These are phyloP conservation scores for Acyrthosiphon pisum DNA, from an alignment of 1,140 invertebrate species.

Conservation along the genomic window DNA sequence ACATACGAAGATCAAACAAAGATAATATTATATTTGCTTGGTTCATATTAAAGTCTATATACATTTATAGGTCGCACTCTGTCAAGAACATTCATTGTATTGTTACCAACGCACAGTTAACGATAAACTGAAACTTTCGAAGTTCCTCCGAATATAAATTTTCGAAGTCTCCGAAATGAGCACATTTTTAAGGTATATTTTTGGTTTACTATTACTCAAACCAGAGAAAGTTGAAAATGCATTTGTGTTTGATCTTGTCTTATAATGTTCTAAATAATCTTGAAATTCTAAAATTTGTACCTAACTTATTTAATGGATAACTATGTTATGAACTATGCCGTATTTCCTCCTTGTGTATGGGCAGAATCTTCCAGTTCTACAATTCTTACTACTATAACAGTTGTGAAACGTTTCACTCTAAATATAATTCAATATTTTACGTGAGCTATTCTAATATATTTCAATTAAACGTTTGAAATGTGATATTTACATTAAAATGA, in stretches of 20 bases:
- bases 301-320: not conserved
- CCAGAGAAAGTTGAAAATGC: not conserved
- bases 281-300: not conserved
- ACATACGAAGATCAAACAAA: not conserved
- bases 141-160: not conserved
- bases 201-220: not conserved
- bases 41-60: not conserved
- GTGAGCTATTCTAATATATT: no score
- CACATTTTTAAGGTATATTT: not conserved
- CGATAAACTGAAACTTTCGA: not conserved
- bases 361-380: not conserved
- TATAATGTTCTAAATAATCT: not conserved
- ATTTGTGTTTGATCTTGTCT: not conserved
- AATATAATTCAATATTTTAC: not conserved
- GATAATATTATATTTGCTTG: not conserved
- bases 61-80: not conserved
- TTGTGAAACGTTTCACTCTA: not conserved
- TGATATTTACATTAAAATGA: not conserved
- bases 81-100: not conserved
- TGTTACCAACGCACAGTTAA: not conserved
- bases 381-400: not conserved
- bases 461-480: not conserved
- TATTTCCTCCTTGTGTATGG: not conserved
- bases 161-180: not conserved
- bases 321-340: not conserved